Base-by-base conservation (phyloP, 2,113 vertebrate species). In the Dinomys branickii region DNA sequence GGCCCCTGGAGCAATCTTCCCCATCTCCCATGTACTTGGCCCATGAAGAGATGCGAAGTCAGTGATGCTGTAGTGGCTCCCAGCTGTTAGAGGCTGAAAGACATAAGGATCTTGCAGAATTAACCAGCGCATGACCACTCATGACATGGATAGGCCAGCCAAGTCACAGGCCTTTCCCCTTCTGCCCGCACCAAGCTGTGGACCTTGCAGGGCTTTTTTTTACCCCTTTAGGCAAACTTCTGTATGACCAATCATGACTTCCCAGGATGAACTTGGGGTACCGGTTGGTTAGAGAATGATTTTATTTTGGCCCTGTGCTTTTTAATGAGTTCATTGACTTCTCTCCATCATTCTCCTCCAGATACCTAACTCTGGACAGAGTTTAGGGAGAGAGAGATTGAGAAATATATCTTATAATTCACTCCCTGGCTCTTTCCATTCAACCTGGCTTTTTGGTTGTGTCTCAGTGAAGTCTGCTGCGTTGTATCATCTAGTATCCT, bases 21-120 rank as follows among this genome's bases (percentile, higher is more conserved):
- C 24, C 52, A 3, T 13, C 19, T 0, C 35, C 17, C 4, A 2
- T 3, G 33, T 0, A 7, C 16, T 33, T 10, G 30, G 16, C 38
- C 20, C 3, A 5, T 41, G 82, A 81, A 50, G 24, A 20, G 30
- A 19, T 3, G 33, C 38, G 14, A 7, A 89, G 69, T 5, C 14
- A 85, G 69, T 19, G 75, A 41, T 8, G 84, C 38, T 77, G 14
- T 10, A 20, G 16, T 56, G 28, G 61, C 22, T 30, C 3, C 7
- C 52, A 28, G 65, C 14, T 41, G 30, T 5, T 54, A 28, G 54
- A 47, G 44, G 20, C 17, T 63, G 77, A 77, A 54, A 26, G 33
- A n/a, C 3, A 0, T 9, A 14, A 73, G 67, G 22, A 30, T 61
- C 5, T 0, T 5, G 17, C 24, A 65, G 47, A 69, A 65, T 35